Percentiles rank a stretch among this genome's conserved stretches.
phyloP scores from a whole-genome alignment of 2,113 vertebrate species.

The Caretta caretta region DNA sequence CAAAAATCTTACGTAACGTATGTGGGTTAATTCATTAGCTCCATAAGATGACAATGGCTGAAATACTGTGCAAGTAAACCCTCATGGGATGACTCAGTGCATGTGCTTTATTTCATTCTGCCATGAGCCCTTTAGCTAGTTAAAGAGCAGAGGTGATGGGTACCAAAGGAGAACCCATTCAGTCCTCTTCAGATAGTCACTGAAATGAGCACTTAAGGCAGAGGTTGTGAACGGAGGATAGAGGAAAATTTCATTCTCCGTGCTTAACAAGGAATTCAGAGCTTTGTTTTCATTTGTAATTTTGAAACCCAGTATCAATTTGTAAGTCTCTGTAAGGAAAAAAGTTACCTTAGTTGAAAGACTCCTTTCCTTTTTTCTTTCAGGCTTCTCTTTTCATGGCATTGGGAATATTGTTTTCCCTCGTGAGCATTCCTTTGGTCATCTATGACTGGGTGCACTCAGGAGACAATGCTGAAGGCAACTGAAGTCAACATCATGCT shows the following conservation, averaged over 20 bases:
- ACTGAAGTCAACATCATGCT: constrained; percentile 57
- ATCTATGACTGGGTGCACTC: constrained; percentile 85
- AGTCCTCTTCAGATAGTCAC: constrained; percentile 20
- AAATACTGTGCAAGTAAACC: fast-evolving
- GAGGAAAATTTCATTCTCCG: background rate
- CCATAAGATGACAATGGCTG: fast-evolving
- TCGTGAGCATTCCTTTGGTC: constrained; percentile 85
- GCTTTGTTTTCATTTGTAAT: constrained; percentile 34
- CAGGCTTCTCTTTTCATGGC: constrained; percentile 82
- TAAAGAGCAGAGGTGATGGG: background rate
- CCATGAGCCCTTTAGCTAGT: background rate
- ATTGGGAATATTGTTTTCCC: constrained; percentile 81
- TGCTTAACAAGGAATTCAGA: background rate
- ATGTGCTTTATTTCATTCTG: background rate
- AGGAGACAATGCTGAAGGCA: constrained; percentile 22
- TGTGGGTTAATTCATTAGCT: background rate
- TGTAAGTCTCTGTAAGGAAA: constrained; percentile 34
- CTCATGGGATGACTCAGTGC: fast-evolving
- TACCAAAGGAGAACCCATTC: constrained; percentile 29
- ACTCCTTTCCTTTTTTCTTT: constrained; percentile 52
- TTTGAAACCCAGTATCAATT: constrained; percentile 7
- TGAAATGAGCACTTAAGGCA: background rate
- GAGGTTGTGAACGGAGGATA: constrained; percentile 8
- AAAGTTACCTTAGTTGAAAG: constrained; percentile 30
- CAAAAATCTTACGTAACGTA: background rate